Conservation (phyloP, 1,140 invertebrate genomes). For the Cotesia chilonis region DNA sequence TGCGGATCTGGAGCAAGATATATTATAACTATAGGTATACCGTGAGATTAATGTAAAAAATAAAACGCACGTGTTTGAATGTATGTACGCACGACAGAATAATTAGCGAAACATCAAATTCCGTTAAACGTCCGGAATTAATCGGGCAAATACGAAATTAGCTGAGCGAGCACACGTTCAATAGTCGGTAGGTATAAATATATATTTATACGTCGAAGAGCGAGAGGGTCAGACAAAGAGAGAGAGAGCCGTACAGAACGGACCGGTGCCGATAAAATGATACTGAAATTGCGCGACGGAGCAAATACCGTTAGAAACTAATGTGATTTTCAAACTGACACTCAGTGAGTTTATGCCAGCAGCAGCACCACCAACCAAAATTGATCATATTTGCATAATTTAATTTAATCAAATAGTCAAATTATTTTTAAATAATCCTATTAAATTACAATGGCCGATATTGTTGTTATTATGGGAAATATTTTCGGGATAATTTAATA, state of each 20-base stretch:
- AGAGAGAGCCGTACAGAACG: constrained; percentile 6
- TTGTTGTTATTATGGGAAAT: no score
- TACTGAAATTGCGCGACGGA: constrained; percentile 51
- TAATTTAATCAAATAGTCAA: constrained; percentile 35
- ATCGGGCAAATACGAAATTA: constrained; percentile 60
- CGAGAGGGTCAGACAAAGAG: not conserved
- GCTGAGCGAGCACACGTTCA: constrained; percentile 46
- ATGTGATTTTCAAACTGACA: constrained; percentile 54
- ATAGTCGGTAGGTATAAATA: constrained; percentile 29
- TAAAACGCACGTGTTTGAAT: constrained; percentile 2
- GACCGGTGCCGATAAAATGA: constrained; percentile 49
- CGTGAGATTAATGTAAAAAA: no score
- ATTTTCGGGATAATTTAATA: no score
- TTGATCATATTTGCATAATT: constrained; percentile 48
- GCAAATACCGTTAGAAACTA: constrained; percentile 60
- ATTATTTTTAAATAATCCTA: not conserved
- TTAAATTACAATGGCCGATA: no score
- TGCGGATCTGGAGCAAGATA: no score
- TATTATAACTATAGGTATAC: no score
- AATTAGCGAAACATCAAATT: constrained; percentile 61
- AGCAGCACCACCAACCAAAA: no score
- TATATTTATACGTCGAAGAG: not conserved
- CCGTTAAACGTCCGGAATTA: constrained; percentile 59
- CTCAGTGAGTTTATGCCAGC: constrained; percentile 15
- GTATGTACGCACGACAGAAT: constrained; percentile 52